Base-by-base conservation (phyloP, 2,797 vertebrate genomes). In the Champsocephalus esox region DNA sequence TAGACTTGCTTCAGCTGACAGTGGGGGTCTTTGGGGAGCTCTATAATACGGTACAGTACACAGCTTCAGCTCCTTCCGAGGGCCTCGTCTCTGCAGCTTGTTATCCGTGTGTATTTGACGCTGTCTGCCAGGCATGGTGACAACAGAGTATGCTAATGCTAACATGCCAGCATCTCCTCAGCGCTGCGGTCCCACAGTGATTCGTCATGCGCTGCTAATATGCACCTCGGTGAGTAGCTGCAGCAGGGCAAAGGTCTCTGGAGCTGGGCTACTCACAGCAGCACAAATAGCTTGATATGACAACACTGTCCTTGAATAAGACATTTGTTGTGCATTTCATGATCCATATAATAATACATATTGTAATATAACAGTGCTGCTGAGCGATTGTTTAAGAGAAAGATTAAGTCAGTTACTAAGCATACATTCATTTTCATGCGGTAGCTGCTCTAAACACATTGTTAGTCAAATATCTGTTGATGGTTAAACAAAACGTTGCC, bases 71-170 rank as follows among this genome's bases (percentile, higher is more conserved):
- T 10, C 63, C 55, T 84, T 17, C 73, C 71, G 72, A 83, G 52
- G 32, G 44, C 56, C 69, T n/a, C 0, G 76, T 83, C 83, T 90
- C 87, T 19, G 64, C 82, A 69, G 87, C 82, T 90, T 87, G 85
- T 90, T 91, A 87, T 12, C 56, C 49, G 38, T 2, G 32, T 55
- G 76, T 66, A 73, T 82, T 58, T 78, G 76, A 83, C 86, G 38
- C 48, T 3, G 60, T 62, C 79, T 66, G 73, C 78, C 66, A 45
- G 60, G 50, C 67, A 4, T 0, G 67, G 57, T 73, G 81, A 85
- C 59, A 77, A 62, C 66, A 62, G 58, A 61, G 67, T 72, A 84
- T 85, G 87, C 71, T 88, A 79, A 89, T 90, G 74, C 64, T 46
- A 81, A 65, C 78, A 70, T 68, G 83, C 81, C 77, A 61, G 55